A percentile compares a stretch with the other conserved stretches of the same genome.
Conservation (phyloP, 2,888 invertebrate species). For the Agrilus cyanescens region DNA sequence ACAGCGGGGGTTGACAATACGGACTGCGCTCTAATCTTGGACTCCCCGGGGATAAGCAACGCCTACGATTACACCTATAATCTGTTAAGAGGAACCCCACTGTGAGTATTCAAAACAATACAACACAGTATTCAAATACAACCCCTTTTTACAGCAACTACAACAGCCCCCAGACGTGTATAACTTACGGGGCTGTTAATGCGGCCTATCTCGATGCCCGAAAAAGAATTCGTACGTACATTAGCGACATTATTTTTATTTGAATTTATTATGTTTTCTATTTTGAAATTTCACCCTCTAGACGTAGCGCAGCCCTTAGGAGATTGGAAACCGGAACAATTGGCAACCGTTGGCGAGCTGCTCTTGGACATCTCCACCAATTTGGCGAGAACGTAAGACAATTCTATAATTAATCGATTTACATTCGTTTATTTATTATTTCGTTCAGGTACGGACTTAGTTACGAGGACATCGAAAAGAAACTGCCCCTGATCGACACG, state of each 20-base stretch:
- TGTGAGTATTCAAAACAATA: conserved; percentile 47
- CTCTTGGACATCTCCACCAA: conserved; percentile 72
- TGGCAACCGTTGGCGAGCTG: conserved; percentile 77
- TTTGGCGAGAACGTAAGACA: conserved; percentile 16
- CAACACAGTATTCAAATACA: not conserved
- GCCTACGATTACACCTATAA: conserved; percentile 78
- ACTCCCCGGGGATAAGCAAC: conserved; percentile 67
- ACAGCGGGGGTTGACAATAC: conserved; percentile 22
- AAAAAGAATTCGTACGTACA: conserved; percentile 72
- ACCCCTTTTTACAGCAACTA: conserved; percentile 47
- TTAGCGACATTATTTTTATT: not conserved
- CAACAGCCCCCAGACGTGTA: conserved; percentile 65
- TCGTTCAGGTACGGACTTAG: conserved; percentile 63
- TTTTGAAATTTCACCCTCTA: conserved; percentile 35
- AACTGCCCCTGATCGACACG: conserved; percentile 76
- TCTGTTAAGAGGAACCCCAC: conserved; percentile 58
- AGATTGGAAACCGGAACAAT: conserved; percentile 74
- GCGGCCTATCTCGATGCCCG: conserved; percentile 78
- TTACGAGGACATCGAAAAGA: conserved; percentile 79
- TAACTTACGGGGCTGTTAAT: conserved; percentile 82
- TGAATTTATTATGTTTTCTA: conserved; percentile 13
- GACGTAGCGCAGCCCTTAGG: conserved; percentile 70
- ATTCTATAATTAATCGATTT: too few relatives aligned
- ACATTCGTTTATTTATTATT: not conserved
- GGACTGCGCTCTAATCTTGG: conserved; percentile 69